These are phyloP conservation scores for Lasius platythorax DNA, from an alignment of 2,888 invertebrate species.

Conservation along the genomic window DNA sequence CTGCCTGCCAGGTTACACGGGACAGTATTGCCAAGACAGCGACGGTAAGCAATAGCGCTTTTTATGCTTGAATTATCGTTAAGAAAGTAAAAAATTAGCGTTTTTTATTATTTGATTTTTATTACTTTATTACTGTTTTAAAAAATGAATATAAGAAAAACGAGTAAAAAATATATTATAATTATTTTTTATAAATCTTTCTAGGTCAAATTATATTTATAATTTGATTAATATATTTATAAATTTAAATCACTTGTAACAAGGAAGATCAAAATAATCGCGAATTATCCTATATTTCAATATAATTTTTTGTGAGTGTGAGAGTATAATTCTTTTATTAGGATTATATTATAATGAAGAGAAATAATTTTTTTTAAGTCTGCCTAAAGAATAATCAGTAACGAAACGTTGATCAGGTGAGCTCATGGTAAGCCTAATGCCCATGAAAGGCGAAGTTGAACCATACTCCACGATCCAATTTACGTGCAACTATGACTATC, in stretches of 20 bases:
- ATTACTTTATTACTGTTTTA: neutral
- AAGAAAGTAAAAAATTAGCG: neutral
- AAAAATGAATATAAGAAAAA: neutral
- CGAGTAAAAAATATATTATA: neutral
- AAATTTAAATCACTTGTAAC: neutral
- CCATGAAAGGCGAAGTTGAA: slow-evolving; percentile 84
- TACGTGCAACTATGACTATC: slow-evolving; percentile 87
- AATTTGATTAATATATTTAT: no score
- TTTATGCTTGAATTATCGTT: neutral
- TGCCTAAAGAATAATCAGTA: neutral
- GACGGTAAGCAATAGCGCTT: slow-evolving; percentile 85
- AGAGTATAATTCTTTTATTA: neutral
- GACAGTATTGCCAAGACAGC: slow-evolving; percentile 89
- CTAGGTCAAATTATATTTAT: neutral
- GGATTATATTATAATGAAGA: neutral
- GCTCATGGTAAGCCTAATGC: slow-evolving; percentile 86
- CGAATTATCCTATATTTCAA: neutral
- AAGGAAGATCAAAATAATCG: neutral
- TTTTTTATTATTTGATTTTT: neutral
- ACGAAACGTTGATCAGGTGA: slow-evolving; percentile 79
- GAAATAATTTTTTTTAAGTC: neutral
- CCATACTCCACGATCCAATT: slow-evolving; percentile 85
- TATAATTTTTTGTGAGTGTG: neutral
- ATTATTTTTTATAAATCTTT: neutral
- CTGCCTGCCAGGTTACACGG: slow-evolving; percentile 91